These are phyloP conservation scores for Cryptus armator DNA, from an alignment of 2,888 invertebrate genomes.

Conservation along the genomic window DNA sequence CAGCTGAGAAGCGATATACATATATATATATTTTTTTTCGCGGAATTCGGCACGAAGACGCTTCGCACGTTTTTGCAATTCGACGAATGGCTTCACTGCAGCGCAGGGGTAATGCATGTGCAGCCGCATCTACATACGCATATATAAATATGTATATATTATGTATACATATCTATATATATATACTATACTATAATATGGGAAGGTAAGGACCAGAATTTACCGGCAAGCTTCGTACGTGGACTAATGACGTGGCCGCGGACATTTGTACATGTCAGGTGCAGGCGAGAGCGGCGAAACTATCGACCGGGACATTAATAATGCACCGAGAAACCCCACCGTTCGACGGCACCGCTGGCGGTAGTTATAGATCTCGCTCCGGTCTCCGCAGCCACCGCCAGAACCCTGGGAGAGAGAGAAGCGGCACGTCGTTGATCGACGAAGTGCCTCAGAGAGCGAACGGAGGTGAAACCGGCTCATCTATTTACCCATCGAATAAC, in stretches of 20 bases:
- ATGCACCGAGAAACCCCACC: conserved; percentile 77
- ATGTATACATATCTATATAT: background rate
- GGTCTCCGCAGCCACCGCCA: conserved; percentile 25
- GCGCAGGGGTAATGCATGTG: conserved; percentile 1
- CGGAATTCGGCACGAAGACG: conserved; percentile 25
- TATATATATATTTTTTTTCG: background rate
- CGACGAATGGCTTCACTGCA: conserved; percentile 16
- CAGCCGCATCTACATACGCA: background rate
- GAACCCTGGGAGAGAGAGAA: conserved; percentile 19
- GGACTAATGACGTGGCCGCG: conserved; percentile 81
- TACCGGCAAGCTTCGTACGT: conserved; percentile 72
- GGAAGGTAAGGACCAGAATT: conserved; percentile 65
- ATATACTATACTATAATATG: background rate
- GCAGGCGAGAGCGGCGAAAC: conserved; percentile 80
- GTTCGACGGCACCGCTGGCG: conserved; percentile 68
- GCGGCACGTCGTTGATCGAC: conserved; percentile 57
- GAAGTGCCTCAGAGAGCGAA: conserved; percentile 26
- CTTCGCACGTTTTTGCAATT: conserved; percentile 49
- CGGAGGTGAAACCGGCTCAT: conserved; percentile 23
- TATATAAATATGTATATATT: background rate
- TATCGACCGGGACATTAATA: conserved; percentile 83
- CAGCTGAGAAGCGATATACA: background rate
- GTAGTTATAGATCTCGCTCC: conserved; percentile 34
- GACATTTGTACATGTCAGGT: conserved; percentile 83
- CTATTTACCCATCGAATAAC: conserved; percentile 44